phyloP scores from a whole-genome alignment of 2,113 vertebrate genomes.

The Mesocricetus auratus region DNA sequence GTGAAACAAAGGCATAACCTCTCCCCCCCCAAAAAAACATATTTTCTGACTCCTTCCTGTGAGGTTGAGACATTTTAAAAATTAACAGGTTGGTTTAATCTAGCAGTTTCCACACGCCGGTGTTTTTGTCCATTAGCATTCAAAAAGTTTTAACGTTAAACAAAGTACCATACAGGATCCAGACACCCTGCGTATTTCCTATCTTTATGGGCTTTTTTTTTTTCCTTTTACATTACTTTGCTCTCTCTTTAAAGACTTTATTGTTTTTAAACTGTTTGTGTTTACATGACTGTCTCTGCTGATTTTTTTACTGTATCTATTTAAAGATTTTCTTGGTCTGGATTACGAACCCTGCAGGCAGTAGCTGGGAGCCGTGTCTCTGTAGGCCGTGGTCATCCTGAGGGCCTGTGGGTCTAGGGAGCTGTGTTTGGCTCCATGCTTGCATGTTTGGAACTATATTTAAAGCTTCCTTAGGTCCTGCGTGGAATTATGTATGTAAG shows the following conservation, averaged over 20 bases:
- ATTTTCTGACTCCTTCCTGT: too few relatives aligned
- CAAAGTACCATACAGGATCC: too few relatives aligned
- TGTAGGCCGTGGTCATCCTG: not conserved
- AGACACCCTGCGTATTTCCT: too few relatives aligned
- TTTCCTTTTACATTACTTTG: not conserved
- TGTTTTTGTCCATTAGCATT: too few relatives aligned
- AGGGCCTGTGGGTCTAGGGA: not conserved
- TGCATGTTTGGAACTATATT: not conserved
- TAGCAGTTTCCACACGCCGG: too few relatives aligned
- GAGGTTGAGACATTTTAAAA: too few relatives aligned
- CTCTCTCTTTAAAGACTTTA: not conserved
- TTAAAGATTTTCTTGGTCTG: not conserved
- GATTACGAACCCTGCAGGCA: not conserved
- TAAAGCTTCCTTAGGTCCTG: not conserved
- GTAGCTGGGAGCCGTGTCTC: not conserved
- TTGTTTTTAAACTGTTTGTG: not conserved
- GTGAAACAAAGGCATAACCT: too few relatives aligned
- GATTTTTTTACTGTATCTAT: not conserved
- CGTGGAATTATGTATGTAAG: not conserved
- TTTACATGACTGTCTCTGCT: not conserved
- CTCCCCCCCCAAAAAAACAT: too few relatives aligned
- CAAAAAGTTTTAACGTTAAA: too few relatives aligned
- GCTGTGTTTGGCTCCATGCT: not conserved
- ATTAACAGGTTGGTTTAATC: too few relatives aligned
- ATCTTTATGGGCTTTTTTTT: not conserved